Conservation (phyloP, 1,140 invertebrate genomes). For the Drosophila sucinea region DNA sequence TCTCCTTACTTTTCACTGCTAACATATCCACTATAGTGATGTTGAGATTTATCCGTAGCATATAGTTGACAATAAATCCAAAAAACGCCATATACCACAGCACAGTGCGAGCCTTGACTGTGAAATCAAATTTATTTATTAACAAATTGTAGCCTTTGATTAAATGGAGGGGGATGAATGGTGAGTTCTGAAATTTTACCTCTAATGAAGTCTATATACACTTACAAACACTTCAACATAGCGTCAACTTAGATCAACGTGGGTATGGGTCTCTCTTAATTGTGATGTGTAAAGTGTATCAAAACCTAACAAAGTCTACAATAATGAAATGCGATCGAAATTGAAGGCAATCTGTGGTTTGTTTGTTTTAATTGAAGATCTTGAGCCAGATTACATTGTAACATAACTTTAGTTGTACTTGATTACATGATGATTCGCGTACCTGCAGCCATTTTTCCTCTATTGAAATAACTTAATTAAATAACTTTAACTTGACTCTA, state of each 20-base stretch:
- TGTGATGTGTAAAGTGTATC: neutral
- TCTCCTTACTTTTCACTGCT: slow-evolving; percentile 59
- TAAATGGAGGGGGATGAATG: neutral
- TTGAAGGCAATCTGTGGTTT: slow-evolving; percentile 59
- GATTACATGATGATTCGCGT: slow-evolving; percentile 9
- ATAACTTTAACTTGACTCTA: neutral
- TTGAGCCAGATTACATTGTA: slow-evolving; percentile 54
- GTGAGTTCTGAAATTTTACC: neutral
- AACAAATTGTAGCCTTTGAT: neutral
- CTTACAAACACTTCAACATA: neutral
- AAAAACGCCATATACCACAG: slow-evolving; percentile 88
- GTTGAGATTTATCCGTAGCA: slow-evolving; percentile 92
- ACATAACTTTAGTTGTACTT: slow-evolving; percentile 38
- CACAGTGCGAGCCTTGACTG: slow-evolving; percentile 83
- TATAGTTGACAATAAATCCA: slow-evolving; percentile 91
- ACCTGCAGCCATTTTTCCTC: slow-evolving; percentile 53
- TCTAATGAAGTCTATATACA: slow-evolving; percentile 3
- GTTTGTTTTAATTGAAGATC: slow-evolving; percentile 35
- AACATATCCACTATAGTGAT: slow-evolving; percentile 95
- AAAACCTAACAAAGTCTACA: slow-evolving; percentile 8
- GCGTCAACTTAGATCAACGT: no score
- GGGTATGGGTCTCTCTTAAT: no score
- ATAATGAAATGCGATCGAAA: slow-evolving; percentile 46
- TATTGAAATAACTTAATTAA: neutral
- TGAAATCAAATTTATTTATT: slow-evolving; percentile 26